Evolutionary conservation across 2,113 vertebrate species (phyloP).

Genomic region (Notothenia rossii): DNA sequence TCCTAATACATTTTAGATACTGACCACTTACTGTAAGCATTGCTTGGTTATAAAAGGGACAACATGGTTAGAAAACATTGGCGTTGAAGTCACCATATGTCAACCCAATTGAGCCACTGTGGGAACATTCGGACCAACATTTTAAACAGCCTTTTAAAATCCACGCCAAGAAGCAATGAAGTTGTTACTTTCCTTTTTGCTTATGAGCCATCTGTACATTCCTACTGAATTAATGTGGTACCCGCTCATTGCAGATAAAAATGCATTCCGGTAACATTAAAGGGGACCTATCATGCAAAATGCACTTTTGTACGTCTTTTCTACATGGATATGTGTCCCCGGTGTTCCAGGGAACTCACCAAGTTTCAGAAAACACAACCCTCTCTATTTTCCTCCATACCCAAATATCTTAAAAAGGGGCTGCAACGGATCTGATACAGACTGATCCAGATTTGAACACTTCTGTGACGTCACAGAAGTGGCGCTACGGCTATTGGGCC

Average conservation of each 20-base stretch:
- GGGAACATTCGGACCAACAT: conserved; percentile 1
- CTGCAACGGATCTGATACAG: no score
- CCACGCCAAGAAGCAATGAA: conserved; percentile 33
- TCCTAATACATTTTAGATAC: no score
- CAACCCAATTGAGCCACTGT: neutral
- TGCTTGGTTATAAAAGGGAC: neutral
- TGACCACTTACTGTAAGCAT: neutral
- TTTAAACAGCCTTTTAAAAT: conserved; percentile 12
- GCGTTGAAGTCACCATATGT: neutral
- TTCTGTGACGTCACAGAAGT: no score
- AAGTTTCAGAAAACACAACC: no score
- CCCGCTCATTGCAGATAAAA: neutral
- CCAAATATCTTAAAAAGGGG: no score
- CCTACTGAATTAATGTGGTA: neutral
- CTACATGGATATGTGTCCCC: no score
- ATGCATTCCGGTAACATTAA: neutral
- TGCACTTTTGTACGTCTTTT: no score
- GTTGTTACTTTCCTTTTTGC: conserved; percentile 20
- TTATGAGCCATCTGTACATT: conserved; percentile 58
- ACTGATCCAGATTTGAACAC: no score
- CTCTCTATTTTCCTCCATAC: no score
- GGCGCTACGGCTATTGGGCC: no score
- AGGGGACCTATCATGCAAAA: no score
- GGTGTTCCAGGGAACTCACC: no score
- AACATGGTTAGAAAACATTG: neutral